phyloP scores from a whole-genome alignment of 2,797 vertebrate genomes.

The Myiothlypis chrysogaster region DNA sequence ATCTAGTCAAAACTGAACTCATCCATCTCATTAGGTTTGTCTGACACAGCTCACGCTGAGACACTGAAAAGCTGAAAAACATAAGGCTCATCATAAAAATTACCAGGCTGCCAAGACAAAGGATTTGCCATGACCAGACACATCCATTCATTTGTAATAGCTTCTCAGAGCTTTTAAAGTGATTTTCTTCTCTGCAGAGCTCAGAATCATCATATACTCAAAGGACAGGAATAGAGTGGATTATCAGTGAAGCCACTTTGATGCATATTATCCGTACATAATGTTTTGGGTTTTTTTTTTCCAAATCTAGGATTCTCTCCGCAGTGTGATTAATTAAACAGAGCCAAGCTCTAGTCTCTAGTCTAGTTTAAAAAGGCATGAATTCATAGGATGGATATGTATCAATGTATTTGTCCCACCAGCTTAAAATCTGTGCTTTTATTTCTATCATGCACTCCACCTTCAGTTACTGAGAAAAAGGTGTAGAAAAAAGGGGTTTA shows the following conservation, averaged over 20 bases:
- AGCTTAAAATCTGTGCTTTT: not conserved
- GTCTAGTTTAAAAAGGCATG: not conserved
- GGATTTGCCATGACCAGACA: not conserved
- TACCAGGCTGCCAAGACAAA: not conserved
- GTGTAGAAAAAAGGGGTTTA: not conserved
- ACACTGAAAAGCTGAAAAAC: not conserved
- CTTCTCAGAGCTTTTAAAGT: not conserved
- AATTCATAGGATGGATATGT: not conserved
- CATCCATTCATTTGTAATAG: accelerated
- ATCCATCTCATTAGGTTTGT: not conserved
- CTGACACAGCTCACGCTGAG: not conserved
- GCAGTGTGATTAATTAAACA: not conserved
- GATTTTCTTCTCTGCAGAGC: not conserved
- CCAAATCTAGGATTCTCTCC: not conserved
- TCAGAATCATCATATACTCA: not conserved
- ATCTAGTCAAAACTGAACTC: not conserved
- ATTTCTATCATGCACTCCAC: not conserved
- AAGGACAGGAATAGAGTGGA: not conserved
- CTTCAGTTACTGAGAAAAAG: not conserved
- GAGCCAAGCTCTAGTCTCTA: not conserved
- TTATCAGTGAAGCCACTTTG: not conserved
- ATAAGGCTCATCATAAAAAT: not conserved
- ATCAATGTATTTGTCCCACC: not conserved
- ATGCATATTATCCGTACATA: not conserved
- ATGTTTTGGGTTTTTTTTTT: accelerated